Evolutionary conservation across 2,888 invertebrate genomes (phyloP).

Genomic region (Schizaphis graminum): DNA sequence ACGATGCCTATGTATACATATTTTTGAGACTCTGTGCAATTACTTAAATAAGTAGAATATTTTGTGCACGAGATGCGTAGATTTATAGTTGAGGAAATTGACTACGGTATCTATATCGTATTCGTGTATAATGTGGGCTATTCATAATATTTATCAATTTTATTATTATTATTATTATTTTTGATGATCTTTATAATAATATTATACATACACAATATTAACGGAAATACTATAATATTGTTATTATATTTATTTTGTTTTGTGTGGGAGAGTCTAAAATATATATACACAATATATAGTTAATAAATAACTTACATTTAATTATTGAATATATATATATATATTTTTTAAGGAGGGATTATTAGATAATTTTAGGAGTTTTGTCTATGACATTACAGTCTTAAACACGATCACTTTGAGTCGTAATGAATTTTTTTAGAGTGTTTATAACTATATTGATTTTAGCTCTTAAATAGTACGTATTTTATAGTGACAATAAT

Average conservation of each 20-base stretch:
- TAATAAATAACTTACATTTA: neutral
- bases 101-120: neutral
- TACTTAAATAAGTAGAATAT: constrained; percentile 39
- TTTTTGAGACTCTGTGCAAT: constrained; percentile 18
- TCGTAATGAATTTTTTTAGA: neutral
- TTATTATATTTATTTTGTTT: neutral
- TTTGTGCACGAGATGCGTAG: neutral
- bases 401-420: neutral
- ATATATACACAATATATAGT: neutral
- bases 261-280: neutral
- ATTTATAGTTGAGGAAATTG: constrained; percentile 26
- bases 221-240: neutral
- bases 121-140: neutral
- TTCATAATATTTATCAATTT: neutral
- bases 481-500: neutral
- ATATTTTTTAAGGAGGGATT: neutral
- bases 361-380: neutral
- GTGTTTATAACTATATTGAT: neutral
- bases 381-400: neutral
- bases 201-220: neutral
- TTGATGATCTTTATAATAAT: neutral
- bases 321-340: neutral
- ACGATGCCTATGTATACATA: constrained; percentile 3
- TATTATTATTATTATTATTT: neutral
- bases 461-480: neutral